These are phyloP conservation scores for Poecile montanus DNA, from an alignment of 2,797 vertebrate genomes.

Conservation along the genomic window DNA sequence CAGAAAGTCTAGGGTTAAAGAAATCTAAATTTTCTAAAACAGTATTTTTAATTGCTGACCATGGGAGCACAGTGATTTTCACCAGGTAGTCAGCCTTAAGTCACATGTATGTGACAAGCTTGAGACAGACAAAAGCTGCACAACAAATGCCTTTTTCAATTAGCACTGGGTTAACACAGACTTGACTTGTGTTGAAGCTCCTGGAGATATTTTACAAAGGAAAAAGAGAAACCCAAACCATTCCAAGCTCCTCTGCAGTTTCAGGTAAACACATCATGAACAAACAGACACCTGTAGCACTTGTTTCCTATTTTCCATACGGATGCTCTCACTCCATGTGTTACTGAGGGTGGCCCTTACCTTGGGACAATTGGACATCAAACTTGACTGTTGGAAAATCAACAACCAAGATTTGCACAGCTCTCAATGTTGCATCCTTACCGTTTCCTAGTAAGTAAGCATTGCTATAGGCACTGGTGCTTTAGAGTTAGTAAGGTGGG, in stretches of 20 bases:
- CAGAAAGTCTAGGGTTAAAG: neutral
- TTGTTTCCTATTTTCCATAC: neutral
- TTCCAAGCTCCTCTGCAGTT: neutral
- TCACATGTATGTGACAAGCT: neutral
- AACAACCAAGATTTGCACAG: conserved; percentile 59
- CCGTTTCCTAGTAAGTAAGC: conserved; percentile 45
- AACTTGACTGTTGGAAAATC: conserved; percentile 48
- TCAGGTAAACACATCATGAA: neutral
- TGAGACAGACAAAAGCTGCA: conserved; percentile 2
- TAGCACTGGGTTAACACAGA: neutral
- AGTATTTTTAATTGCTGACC: conserved; percentile 16
- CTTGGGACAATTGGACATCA: neutral
- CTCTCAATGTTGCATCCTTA: conserved; percentile 64
- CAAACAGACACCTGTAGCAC: neutral
- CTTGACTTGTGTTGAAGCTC: neutral
- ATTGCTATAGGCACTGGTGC: conserved; percentile 66
- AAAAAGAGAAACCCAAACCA: neutral
- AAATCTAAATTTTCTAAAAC: neutral
- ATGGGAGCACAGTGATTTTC: neutral
- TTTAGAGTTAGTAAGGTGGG: conserved; percentile 58
- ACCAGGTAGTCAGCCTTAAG: neutral
- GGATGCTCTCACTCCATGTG: neutral
- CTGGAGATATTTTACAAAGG: neutral
- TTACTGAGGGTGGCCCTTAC: neutral
- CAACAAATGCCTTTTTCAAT: neutral